A percentile compares a stretch with the other conserved stretches of the same genome.
Evolutionary conservation across 2,113 vertebrate species (phyloP).

Genomic region (Proteles cristata): DNA sequence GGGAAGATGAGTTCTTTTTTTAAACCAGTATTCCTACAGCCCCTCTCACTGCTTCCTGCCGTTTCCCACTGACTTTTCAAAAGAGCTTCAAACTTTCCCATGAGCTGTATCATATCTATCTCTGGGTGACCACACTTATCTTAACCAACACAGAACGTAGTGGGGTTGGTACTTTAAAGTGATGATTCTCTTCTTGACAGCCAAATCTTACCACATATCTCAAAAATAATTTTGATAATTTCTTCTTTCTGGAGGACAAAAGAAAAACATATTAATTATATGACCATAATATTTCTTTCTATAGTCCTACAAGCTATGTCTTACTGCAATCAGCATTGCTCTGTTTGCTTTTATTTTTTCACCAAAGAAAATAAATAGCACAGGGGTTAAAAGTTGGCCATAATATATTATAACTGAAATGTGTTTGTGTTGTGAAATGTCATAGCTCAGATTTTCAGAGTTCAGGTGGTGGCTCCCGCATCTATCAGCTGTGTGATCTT

Average conservation of each 20-base stretch:
- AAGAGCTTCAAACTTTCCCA: not conserved
- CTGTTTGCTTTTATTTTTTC: not conserved
- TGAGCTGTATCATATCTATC: not conserved
- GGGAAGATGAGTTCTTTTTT: not conserved
- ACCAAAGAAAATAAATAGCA: constrained; percentile 20
- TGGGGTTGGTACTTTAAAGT: not conserved
- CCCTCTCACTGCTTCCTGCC: not conserved
- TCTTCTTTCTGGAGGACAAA: constrained; percentile 89
- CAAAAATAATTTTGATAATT: constrained; percentile 90
- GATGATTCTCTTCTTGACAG: not conserved
- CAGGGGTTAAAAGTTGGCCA: not conserved
- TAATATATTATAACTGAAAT: not conserved
- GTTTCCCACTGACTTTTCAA: constrained; percentile 3
- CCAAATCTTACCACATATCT: constrained; percentile 92
- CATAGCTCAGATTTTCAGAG: not conserved
- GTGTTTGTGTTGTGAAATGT: not conserved
- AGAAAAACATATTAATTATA: constrained; percentile 48
- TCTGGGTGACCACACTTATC: not conserved
- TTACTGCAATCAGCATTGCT: not conserved
- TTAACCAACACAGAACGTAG: not conserved
- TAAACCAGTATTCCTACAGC: not conserved
- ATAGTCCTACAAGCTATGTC: not conserved
- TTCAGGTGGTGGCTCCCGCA: not conserved
- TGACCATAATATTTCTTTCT: not conserved
- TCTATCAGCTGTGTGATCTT: not conserved